phyloP scores from a whole-genome alignment of 2,888 invertebrate species.

The Adelphocoris suturalis region DNA sequence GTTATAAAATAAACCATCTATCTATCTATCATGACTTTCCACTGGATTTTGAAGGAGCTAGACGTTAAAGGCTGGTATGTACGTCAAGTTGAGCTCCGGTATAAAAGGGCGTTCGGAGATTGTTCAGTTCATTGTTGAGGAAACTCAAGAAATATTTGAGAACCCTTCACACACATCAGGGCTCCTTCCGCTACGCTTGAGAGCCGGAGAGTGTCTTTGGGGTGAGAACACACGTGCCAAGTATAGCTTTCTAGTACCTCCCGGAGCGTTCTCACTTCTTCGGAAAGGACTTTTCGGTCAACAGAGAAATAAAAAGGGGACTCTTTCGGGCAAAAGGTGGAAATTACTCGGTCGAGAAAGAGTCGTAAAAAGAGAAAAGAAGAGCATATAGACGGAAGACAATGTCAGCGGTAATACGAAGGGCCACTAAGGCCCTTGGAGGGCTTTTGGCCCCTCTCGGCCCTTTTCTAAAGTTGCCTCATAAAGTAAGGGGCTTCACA shows the following conservation, averaged over 20 bases:
- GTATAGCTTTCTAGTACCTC: background rate
- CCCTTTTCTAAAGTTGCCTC: conserved; percentile 52
- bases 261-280: background rate
- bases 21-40: no score
- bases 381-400: conserved; percentile 22
- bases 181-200: no score
- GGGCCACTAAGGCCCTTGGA: conserved; percentile 27
- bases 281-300: conserved; percentile 36
- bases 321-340: background rate
- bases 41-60: no score
- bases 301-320: conserved; percentile 31
- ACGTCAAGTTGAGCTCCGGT: no score
- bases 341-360: background rate
- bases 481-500: conserved; percentile 47
- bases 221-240: no score
- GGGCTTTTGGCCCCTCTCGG: conserved; percentile 36
- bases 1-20: no score
- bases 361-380: background rate
- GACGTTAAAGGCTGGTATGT: no score
- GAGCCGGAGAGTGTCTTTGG: no score
- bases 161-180: no score
- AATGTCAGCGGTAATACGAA: conserved; percentile 11
- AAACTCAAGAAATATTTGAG: no score
- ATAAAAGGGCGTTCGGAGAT: no score
- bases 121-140: no score